A percentile compares a stretch with the other conserved stretches of the same genome.
Conservation (phyloP, 2,113 vertebrate genomes). For the Gracilinanus agilis region DNA sequence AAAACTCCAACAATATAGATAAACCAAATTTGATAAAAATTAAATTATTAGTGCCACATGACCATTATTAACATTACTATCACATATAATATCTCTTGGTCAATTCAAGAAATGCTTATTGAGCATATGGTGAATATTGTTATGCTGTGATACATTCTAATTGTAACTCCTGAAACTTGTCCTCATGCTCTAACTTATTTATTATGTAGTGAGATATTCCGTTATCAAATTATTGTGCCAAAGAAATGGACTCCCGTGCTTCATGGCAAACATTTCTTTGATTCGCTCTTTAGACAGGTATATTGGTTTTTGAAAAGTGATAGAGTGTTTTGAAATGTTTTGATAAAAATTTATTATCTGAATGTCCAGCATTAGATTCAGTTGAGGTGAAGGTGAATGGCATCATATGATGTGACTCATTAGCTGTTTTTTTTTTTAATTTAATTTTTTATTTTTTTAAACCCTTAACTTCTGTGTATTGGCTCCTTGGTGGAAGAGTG, state of each 20-base stretch:
- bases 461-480: too few species aligned
- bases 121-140: background rate
- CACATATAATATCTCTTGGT: background rate
- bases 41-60: background rate
- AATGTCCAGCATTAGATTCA: conserved; percentile 4
- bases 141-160: background rate
- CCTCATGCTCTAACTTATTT: background rate
- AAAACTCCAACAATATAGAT: background rate
- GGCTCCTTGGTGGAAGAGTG: too few species aligned
- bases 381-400: background rate
- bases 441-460: too few species aligned
- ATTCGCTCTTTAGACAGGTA: background rate
- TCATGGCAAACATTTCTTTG: background rate
- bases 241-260: background rate
- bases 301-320: conserved; percentile 30
- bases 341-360: background rate
- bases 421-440: too few species aligned
- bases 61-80: background rate
- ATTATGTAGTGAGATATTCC: background rate
- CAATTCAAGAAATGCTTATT: background rate
- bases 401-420: background rate
- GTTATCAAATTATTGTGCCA: background rate
- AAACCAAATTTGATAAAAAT: background rate
- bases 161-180: background rate
- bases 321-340: conserved; percentile 5